Evolutionary conservation across 1,140 invertebrate genomes (phyloP).

Genomic region (Rhysida immarginata): DNA sequence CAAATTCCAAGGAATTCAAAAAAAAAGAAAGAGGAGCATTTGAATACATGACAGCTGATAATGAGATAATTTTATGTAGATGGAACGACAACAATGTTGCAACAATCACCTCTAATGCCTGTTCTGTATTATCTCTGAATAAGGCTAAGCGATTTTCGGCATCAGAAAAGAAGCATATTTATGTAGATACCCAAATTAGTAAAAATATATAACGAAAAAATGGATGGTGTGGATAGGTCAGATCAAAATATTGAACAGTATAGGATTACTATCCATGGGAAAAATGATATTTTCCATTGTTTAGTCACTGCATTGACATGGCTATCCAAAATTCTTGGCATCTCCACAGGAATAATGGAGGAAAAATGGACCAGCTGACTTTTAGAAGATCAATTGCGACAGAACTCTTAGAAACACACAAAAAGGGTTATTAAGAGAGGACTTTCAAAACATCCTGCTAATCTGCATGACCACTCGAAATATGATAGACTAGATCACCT

Average conservation of each 20-base stretch:
- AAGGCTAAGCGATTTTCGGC: slow-evolving; percentile 12
- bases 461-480: too few species aligned
- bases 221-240: not conserved
- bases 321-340: too few species aligned
- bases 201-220: not conserved
- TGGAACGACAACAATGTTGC: slow-evolving; percentile 22
- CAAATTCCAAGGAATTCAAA: not conserved
- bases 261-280: slow-evolving; percentile 19
- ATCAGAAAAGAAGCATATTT: slow-evolving; percentile 14
- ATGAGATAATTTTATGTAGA: not conserved
- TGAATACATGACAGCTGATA: not conserved
- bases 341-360: too few species aligned
- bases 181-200: slow-evolving; percentile 17
- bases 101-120: slow-evolving; percentile 15
- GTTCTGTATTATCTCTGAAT: slow-evolving; percentile 12
- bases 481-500: too few species aligned
- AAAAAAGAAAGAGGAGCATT: not conserved
- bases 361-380: too few species aligned
- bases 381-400: too few species aligned
- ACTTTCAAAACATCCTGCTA: too few species aligned
- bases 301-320: too few species aligned
- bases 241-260: slow-evolving; percentile 17
- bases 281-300: too few species aligned
- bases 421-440: too few species aligned
- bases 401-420: too few species aligned